phyloP scores from a whole-genome alignment of 2,888 invertebrate genomes.

The Acronicta leporina region DNA sequence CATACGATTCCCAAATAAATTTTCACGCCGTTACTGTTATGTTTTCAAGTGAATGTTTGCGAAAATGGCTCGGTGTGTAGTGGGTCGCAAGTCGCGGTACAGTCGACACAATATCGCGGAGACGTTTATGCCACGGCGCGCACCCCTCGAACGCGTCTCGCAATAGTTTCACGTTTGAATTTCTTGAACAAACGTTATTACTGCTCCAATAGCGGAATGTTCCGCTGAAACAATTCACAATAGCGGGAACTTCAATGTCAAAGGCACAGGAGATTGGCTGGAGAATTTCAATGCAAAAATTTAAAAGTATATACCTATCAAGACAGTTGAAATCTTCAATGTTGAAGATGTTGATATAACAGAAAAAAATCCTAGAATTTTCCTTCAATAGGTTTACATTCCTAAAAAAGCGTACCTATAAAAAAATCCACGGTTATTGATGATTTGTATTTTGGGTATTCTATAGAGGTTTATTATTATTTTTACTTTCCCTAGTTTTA shows the following conservation, averaged over 20 bases:
- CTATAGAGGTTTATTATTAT: too few species aligned
- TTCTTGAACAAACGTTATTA: constrained; percentile 86
- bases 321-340: constrained; percentile 40
- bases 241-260: constrained; percentile 80
- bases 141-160: constrained; percentile 63
- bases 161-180: constrained; percentile 85
- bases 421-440: too few species aligned
- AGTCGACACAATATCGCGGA: constrained; percentile 66
- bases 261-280: constrained; percentile 78
- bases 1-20: constrained; percentile 52
- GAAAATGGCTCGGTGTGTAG: constrained; percentile 51
- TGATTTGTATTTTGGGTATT: too few species aligned
- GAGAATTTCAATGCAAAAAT: constrained; percentile 67
- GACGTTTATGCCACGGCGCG: constrained; percentile 67
- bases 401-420: too few species aligned
- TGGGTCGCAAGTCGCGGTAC: constrained; percentile 30
- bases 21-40: constrained; percentile 53
- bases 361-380: too few species aligned
- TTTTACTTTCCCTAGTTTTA: too few species aligned
- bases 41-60: constrained; percentile 64
- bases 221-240: constrained; percentile 84
- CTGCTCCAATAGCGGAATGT: constrained; percentile 80
- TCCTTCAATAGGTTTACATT: too few species aligned
- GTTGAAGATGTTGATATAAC: constrained; percentile 14
- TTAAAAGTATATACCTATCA: constrained; percentile 59